Evolutionary conservation across 2,888 invertebrate species (phyloP), one percentile per base, ranked within the genome.

Genomic region (Andrena hattorfiana): DNA sequence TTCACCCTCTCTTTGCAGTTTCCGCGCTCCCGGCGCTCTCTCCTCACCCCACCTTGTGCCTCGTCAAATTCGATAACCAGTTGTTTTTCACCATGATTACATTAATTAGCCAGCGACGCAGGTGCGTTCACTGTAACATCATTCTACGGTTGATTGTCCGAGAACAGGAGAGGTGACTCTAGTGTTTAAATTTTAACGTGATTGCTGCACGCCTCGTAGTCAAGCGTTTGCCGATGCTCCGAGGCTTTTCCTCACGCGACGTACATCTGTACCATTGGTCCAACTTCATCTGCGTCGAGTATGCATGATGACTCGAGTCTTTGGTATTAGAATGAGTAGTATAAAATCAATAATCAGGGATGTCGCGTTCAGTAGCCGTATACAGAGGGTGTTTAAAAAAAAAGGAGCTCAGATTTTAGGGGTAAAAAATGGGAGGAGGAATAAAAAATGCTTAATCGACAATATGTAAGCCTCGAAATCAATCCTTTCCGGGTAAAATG

Each of bases 21-120:
- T n/a, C 32, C 16, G 5, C 4, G 35, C 60, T 73, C 30, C 35
- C 35, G 23, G 8, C 66, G n/a, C 48, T 7, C 30, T 49, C 32
- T 60, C 49, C 66, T 42, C 49, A 72, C 72, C 59, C 26, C 86
- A 77, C 83, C 81, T 81, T 78, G 84, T 85, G 81, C 60, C 71
- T 78, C 81, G 83, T 83, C 81, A 87, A 89, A 86, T 87, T 87
- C 85, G 85, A 85, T 87, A 85, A 81, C 87, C 82, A 84, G 83
- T 88, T 87, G 89, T 86, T 87, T 88, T 88, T 88, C 85, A 85
- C 66, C 85, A 83, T 86, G 81, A 88, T 88, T 87, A 84, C 88
- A 85, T 88, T 87, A 88, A 88, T 86, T 83, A 85, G 74, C 72
- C 62, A 74, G 63, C 72, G 88, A 84, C 77, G 84, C 87, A 81